A percentile compares a stretch with the other conserved stretches of the same genome.
Conservation (phyloP, 2,797 vertebrate species). For the Rhinatrema bivittatum region DNA sequence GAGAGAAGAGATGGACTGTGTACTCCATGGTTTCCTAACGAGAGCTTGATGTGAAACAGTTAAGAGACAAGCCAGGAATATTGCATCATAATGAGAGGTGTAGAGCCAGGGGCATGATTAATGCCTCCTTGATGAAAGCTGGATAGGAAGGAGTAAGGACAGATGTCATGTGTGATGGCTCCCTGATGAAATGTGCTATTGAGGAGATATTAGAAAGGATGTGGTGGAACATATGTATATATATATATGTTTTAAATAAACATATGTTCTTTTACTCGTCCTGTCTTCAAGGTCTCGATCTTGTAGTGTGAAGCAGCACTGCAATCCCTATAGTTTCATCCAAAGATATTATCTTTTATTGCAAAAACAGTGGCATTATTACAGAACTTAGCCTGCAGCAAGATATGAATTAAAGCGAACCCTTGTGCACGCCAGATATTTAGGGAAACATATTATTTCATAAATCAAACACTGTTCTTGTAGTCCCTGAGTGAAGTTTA, state of each 20-base stretch:
- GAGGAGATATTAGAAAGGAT: not conserved
- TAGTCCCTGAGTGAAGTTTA: constrained; percentile 26
- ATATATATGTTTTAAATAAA: no score
- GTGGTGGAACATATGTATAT: not conserved
- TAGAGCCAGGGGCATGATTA: no score
- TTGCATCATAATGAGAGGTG: no score
- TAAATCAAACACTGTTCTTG: constrained; percentile 43
- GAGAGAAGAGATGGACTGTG: no score
- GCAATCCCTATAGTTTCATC: constrained; percentile 21
- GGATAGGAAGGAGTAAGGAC: no score
- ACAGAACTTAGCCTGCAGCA: constrained; percentile 30
- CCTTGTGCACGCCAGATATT: constrained; percentile 31
- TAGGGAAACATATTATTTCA: constrained; percentile 49
- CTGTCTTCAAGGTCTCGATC: constrained; percentile 10
- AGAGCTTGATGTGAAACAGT: no score
- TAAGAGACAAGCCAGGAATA: no score
- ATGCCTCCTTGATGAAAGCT: no score
- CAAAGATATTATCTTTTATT: constrained; percentile 31
- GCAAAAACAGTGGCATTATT: constrained; percentile 26
- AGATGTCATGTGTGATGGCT: no score
- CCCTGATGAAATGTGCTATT: not conserved
- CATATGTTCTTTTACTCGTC: constrained; percentile 7
- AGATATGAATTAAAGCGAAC: constrained; percentile 38
- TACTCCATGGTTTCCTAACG: no score
- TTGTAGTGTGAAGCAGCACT: constrained; percentile 16